Evolutionary conservation across 2,797 vertebrate species (phyloP), one percentile per base, ranked within the genome.

Genomic region (Acipenser ruthenus): DNA sequence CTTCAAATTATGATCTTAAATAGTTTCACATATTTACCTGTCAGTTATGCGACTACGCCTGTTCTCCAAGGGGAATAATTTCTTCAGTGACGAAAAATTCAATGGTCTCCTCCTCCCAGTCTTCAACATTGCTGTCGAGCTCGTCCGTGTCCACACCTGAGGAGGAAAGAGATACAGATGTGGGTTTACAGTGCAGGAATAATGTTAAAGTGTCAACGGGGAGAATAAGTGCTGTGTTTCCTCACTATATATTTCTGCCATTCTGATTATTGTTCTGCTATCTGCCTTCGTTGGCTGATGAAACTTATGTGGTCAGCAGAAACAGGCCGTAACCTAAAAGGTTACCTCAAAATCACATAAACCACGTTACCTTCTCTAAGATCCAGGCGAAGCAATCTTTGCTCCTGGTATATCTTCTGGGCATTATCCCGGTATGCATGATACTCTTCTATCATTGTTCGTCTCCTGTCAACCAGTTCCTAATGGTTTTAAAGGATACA

Each of bases 41-140:
- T 49, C 10, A 48, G 7, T 69, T 87, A 80, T 70, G 69, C 75
- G 83, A 91, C 89, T 95, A 99, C 88, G 88, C 90, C 73, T 94
- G 90, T 85, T 88, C 93, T 80, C 91, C 92, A 62, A 98, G 84
- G 69, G 93, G 92, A 90, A 98, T 93, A 84, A 96, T 94, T 93
- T 99, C 96, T 91, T 99, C 96, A 77, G 93, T 98, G 91, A 98
- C 95, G 86, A 99, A 99, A 90, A 99, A 99, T 82, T 99, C 96
- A 72, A 99, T 95, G 70, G 95, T 98, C 82, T 99, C 97, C 78
- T 99, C 97, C 78, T 99, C 97, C 95, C 95, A 99, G 86, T 98
- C 96, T 0, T 98, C 96, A 0, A 98, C 92, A 3, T 97, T 99
- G 88, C 96, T 97, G 80, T 99, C 96, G 81, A 95, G 87, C 74